Conservation (phyloP, 2,888 invertebrate genomes). For the Onthophagus sagittarius region DNA sequence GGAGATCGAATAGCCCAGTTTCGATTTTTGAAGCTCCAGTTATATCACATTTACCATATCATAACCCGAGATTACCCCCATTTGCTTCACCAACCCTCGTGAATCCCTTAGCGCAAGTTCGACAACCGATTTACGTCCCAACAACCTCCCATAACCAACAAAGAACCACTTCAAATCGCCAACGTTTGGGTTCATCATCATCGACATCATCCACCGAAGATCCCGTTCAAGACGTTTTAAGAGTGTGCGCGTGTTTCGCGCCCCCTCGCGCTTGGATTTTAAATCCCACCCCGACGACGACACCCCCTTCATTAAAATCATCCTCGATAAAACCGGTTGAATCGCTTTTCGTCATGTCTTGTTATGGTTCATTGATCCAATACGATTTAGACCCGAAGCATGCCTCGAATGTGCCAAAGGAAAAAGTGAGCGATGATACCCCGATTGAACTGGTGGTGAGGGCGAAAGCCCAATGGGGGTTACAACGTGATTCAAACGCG, state of each 20-base stretch:
- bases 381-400: conserved; percentile 81
- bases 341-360: conserved; percentile 86
- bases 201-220: conserved; percentile 50
- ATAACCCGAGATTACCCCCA: conserved; percentile 87
- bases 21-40: conserved; percentile 47
- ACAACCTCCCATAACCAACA: conserved; percentile 53
- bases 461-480: conserved; percentile 86
- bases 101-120: conserved; percentile 80
- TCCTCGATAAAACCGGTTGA: conserved; percentile 63
- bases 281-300: conserved; percentile 37
- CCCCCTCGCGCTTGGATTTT: conserved; percentile 69
- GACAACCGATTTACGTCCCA: conserved; percentile 59
- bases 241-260: conserved; percentile 78
- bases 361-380: conserved; percentile 82
- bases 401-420: conserved; percentile 66
- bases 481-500: conserved; percentile 62
- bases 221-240: conserved; percentile 63
- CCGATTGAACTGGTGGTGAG: conserved; percentile 81
- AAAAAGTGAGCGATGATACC: conserved; percentile 82
- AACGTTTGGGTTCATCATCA: conserved; percentile 64
- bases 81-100: conserved; percentile 82
- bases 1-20: conserved; percentile 70
- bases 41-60: conserved; percentile 61
- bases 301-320: conserved; percentile 39
- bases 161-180: conserved; percentile 53